These are phyloP conservation scores for Rhodophaea formosa DNA, from an alignment of 2,888 invertebrate genomes.

Conservation along the genomic window DNA sequence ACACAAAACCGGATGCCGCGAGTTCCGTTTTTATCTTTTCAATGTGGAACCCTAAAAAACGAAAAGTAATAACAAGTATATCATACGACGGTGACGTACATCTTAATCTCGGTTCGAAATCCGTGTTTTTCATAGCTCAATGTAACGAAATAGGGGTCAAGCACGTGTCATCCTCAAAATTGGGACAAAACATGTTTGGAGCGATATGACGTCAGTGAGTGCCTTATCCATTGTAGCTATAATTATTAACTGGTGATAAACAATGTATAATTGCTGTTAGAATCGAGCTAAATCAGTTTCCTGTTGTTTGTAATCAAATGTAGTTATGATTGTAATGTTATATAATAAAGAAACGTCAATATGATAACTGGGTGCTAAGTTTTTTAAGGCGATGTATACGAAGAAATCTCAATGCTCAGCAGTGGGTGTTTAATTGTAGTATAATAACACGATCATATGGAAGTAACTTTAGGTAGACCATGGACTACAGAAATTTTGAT, in stretches of 20 bases:
- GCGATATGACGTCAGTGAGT: constrained; percentile 13
- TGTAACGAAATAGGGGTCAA: constrained; percentile 9
- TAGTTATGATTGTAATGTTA: neutral
- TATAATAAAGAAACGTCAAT: neutral
- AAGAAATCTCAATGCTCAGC: too few relatives aligned
- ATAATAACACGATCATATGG: too few relatives aligned
- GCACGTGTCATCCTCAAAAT: constrained; percentile 20
- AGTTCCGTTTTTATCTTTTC: too few relatives aligned
- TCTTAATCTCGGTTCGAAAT: neutral
- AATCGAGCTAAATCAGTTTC: neutral
- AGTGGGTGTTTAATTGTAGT: too few relatives aligned
- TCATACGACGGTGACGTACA: neutral
- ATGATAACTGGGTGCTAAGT: too few relatives aligned
- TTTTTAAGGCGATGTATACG: too few relatives aligned
- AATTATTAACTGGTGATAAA: constrained; percentile 5
- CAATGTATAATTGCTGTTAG: constrained; percentile 5
- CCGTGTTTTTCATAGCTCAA: neutral
- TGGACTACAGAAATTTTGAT: too few relatives aligned
- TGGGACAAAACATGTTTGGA: constrained; percentile 11
- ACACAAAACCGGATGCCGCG: too few relatives aligned
- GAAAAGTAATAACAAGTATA: neutral
- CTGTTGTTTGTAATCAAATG: neutral
- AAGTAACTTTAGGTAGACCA: too few relatives aligned
- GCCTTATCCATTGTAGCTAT: constrained; percentile 13
- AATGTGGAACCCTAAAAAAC: neutral